Evolutionary conservation across 2,888 invertebrate species (phyloP).

Genomic region (Sesia bembeciformis): DNA sequence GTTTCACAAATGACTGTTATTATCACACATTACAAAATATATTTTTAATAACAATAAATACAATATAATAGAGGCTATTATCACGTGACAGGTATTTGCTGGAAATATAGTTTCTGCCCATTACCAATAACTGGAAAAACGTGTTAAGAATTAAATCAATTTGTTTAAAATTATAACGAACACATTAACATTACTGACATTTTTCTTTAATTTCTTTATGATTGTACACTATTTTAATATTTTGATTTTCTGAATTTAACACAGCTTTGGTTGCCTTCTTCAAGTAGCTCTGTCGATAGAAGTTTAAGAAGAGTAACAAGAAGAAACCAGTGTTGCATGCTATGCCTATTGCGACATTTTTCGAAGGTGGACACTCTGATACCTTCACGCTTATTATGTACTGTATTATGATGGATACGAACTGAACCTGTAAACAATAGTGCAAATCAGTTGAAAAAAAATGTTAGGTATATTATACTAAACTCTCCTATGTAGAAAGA

Average conservation of each 20-base stretch:
- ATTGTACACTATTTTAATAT: neutral
- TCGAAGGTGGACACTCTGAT: constrained; percentile 76
- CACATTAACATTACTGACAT: neutral
- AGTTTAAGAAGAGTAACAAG: constrained; percentile 77
- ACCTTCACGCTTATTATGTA: constrained; percentile 55
- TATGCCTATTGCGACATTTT: constrained; percentile 70
- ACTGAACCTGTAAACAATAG: constrained; percentile 71
- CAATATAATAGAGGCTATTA: too few relatives aligned
- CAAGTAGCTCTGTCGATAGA: constrained; percentile 68
- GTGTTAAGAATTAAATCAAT: too few relatives aligned
- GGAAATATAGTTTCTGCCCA: too few relatives aligned
- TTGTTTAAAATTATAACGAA: neutral
- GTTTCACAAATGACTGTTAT: too few relatives aligned
- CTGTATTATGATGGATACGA: constrained; percentile 76
- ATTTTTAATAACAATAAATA: too few relatives aligned
- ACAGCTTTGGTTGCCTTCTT: constrained; percentile 12
- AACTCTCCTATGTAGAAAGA: too few relatives aligned
- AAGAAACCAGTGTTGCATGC: constrained; percentile 73
- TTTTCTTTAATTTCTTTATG: neutral
- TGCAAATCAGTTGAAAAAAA: too few relatives aligned
- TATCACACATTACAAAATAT: too few relatives aligned
- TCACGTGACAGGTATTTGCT: too few relatives aligned
- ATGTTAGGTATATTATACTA: too few relatives aligned
- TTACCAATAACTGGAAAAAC: neutral
- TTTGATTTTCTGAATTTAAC: neutral